phyloP scores from a whole-genome alignment of 1,140 invertebrate species.

The Rhizoglyphus robini region DNA sequence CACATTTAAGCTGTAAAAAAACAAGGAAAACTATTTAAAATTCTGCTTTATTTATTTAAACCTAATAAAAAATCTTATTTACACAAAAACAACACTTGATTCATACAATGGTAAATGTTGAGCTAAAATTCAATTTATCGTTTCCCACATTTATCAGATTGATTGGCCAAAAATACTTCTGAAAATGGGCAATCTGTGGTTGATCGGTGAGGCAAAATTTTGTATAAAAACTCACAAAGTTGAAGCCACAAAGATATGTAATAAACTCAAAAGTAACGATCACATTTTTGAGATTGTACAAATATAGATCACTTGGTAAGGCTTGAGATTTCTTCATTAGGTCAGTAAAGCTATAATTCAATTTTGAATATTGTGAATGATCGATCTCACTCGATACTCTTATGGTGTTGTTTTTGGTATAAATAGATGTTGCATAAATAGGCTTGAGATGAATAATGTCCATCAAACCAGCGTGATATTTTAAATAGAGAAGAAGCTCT shows the following conservation, averaged over 20 bases:
- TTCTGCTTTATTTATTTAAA: no score
- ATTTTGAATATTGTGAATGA: not conserved
- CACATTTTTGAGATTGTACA: not conserved
- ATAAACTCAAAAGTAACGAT: conserved; percentile 8
- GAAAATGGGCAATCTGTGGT: not conserved
- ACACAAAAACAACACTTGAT: not conserved
- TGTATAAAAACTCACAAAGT: not conserved
- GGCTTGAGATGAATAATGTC: not conserved
- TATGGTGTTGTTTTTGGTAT: not conserved
- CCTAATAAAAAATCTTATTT: not conserved
- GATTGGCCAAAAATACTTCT: not conserved
- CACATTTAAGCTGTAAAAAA: no score
- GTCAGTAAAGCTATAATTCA: not conserved
- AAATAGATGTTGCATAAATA: not conserved
- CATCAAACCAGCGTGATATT: conserved; percentile 1
- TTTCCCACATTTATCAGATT: not conserved
- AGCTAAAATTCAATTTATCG: not conserved
- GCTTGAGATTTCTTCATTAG: not conserved
- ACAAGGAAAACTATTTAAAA: no score
- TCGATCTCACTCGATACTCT: not conserved
- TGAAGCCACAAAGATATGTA: not conserved
- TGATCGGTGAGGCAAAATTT: not conserved
- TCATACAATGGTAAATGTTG: not conserved
- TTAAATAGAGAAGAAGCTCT: not conserved
- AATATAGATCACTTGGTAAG: not conserved